phyloP scores from a whole-genome alignment of 2,888 invertebrate genomes.

The Hymenopus coronatus region DNA sequence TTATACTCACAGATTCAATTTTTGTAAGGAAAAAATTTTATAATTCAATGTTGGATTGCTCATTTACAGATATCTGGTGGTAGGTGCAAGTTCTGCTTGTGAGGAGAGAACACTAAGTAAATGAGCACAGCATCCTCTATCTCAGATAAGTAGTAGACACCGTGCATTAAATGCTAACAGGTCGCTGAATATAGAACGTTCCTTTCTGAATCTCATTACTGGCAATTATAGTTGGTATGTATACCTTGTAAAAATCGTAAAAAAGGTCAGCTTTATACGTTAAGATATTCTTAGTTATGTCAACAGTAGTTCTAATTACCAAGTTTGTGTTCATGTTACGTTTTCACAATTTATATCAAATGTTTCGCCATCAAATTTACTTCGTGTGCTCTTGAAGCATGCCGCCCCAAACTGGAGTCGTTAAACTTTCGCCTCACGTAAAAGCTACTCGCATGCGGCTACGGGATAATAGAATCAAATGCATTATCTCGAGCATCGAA shows the following conservation, averaged over 20 bases:
- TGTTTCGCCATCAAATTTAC: neutral
- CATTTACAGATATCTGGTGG: too few relatives aligned
- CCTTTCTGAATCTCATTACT: too few relatives aligned
- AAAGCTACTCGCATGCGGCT: neutral
- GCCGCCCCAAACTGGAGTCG: neutral
- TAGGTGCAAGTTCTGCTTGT: too few relatives aligned
- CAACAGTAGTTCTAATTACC: neutral
- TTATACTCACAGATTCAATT: too few relatives aligned
- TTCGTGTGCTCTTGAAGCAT: neutral
- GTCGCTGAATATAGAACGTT: too few relatives aligned
- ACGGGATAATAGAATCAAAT: neutral
- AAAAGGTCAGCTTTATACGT: neutral
- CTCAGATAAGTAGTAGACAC: too few relatives aligned
- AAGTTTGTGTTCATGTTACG: neutral
- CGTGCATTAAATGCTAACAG: too few relatives aligned
- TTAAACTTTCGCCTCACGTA: neutral
- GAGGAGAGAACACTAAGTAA: too few relatives aligned
- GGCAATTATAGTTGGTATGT: too few relatives aligned
- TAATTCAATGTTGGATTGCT: too few relatives aligned
- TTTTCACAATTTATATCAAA: neutral
- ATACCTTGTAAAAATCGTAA: neutral
- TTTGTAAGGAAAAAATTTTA: too few relatives aligned
- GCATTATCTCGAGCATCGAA: neutral
- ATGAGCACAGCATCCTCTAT: too few relatives aligned
- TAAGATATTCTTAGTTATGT: neutral